These are phyloP conservation scores for Trachelus stipa DNA, from an alignment of 2,888 invertebrate genomes.

Conservation along the genomic window DNA sequence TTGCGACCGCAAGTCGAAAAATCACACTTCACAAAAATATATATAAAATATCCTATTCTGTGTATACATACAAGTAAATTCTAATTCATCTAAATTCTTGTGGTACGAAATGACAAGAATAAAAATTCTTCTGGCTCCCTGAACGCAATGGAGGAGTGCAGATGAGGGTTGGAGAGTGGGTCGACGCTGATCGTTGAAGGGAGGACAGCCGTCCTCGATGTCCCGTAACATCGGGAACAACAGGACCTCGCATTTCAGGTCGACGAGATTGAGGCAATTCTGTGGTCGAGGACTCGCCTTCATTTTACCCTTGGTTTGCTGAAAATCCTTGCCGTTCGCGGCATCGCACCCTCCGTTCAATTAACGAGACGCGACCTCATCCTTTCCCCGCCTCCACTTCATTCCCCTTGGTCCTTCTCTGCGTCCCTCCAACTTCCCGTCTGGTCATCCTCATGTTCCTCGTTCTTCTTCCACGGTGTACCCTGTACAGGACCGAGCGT, in stretches of 20 bases:
- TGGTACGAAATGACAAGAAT: background rate
- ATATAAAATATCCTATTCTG: background rate
- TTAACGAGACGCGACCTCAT: conserved; percentile 45
- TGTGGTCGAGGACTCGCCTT: conserved; percentile 48
- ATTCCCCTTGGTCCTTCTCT: background rate
- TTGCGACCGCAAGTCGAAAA: too few relatives aligned
- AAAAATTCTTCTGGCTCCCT: background rate
- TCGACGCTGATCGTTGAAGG: background rate
- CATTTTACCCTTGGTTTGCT: conserved; percentile 17
- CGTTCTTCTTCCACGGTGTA: background rate
- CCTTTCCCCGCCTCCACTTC: background rate
- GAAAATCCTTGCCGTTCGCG: conserved; percentile 30
- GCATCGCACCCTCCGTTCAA: conserved; percentile 45
- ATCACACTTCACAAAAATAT: too few relatives aligned
- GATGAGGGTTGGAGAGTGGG: background rate
- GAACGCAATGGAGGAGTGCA: background rate
- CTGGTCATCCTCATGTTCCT: background rate
- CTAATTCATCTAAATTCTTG: background rate
- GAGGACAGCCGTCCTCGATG: background rate
- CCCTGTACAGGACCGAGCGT: background rate
- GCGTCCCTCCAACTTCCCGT: background rate
- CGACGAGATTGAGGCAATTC: conserved; percentile 47
- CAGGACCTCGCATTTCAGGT: conserved; percentile 22
- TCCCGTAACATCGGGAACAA: conserved; percentile 7
- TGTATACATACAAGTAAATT: background rate